A percentile compares a stretch with the other conserved stretches of the same genome.
These are phyloP conservation scores for Bubo bubo DNA, from an alignment of 2,113 vertebrate genomes.

Conservation along the genomic window DNA sequence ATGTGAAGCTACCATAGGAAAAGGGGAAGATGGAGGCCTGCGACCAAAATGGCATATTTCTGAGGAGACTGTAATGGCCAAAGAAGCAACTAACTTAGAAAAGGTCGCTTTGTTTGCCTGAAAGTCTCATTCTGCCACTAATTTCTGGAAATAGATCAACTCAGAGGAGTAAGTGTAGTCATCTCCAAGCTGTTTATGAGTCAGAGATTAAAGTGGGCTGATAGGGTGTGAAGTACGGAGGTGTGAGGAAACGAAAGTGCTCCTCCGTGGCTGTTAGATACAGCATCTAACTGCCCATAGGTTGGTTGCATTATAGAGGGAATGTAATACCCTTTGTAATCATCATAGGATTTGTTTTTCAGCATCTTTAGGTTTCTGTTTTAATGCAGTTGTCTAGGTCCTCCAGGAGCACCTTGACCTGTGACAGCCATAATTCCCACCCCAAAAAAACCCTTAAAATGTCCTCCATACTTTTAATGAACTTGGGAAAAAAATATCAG, in stretches of 20 bases:
- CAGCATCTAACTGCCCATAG: not conserved
- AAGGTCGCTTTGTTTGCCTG: not conserved
- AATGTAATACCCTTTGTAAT: not conserved
- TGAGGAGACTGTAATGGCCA: not conserved
- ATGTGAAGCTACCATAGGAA: not conserved
- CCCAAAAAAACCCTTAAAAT: not conserved
- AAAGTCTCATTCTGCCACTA: slow-evolving; percentile 7
- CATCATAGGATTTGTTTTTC: not conserved
- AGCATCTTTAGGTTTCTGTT: not conserved
- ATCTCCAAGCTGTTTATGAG: slow-evolving; percentile 24
- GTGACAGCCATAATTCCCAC: not conserved
- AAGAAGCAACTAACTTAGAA: not conserved
- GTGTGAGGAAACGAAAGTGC: slow-evolving; percentile 24
- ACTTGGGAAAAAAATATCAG: not conserved
- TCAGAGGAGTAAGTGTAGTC: not conserved
- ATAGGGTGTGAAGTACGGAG: not conserved
- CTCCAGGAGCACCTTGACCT: not conserved
- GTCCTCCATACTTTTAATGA: not conserved
- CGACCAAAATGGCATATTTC: not conserved
- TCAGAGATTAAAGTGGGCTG: slow-evolving; percentile 32
- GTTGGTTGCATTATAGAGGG: not conserved
- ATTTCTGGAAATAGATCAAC: slow-evolving; percentile 5
- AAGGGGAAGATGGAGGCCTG: not conserved
- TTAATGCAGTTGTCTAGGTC: not conserved
- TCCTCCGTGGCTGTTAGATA: not conserved